Base-by-base conservation (phyloP, 2,888 invertebrate genomes). In the Pristionchus japonicus region DNA sequence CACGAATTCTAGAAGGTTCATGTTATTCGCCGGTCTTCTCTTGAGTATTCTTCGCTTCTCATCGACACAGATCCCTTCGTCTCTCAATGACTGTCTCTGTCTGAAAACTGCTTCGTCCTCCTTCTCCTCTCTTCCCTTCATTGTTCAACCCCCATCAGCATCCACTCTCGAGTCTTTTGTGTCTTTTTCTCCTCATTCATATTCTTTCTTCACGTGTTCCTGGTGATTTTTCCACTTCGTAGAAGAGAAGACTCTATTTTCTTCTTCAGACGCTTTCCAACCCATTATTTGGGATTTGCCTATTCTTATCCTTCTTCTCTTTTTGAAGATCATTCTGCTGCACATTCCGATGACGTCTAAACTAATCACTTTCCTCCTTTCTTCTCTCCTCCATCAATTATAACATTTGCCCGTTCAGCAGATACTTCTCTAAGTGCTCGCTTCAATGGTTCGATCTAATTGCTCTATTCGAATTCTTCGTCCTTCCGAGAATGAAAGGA, bases 111-210 rank as follows among this genome's bases (percentile, higher is more conserved):
- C 4, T 27, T 49, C 23, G 31, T 47, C 49, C 15, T 49, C 47
- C 20, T 80, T 31, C 43, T 49, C 31, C 47, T 40, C 49, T n/a
- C 23, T 49, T n/a, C 13, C 11, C 82, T 52, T 83, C 52, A 83
- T 83, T 52, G 49, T 52, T 34, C 82, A 83, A 20, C 77, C 11
- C 40, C 40, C 37, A 67, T 67, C 74, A 27, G 49, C 52, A 34
- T 52, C 52, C 82, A 83, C 82, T 83, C 82, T 52, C 82, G 77
- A 77, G n/a, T 77, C 77, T 47, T 77, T 77, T 77, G 77, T 77
- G 77, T 77, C 40, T 77, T 74, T 47, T 57, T 77, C 77, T 77
- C 43, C 27, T 77, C 77, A n/a, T 77, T 77, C 77, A 70, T 70
- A 70, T 37, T 20, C 37, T 37, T 43, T 77, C 77, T 77, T 43